Base-by-base conservation (phyloP, 2,888 invertebrate species). In the Ophion ellenae region DNA sequence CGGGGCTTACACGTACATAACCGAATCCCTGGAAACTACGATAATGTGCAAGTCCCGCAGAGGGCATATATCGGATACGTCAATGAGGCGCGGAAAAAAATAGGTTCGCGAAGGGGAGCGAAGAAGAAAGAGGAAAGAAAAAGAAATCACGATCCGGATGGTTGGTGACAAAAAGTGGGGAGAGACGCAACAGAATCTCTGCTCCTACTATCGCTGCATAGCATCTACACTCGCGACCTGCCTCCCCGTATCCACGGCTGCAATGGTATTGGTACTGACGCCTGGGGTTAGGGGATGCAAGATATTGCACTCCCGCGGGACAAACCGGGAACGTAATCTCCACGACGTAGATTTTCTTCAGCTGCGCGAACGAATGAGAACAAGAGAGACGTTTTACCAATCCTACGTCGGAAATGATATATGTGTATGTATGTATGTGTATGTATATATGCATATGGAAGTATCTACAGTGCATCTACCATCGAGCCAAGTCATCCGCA, bases 301-400 rank as follows among this genome's bases (percentile, higher is more conserved):
- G 94, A 94, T 93, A 94, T 93, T 94, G 93, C 93, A 93, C 91
- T 93, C 94, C 94, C 93, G 91, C 93, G 94, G 93, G 94, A 93
- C 92, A 92, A 91, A 91, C 92, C 89, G 91, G 90, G 89, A 83
- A 91, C 93, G 93, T 93, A 94, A 94, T 94, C 94, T 94, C 94
- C 90, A 92, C 93, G 93, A 93, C 93, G 93, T 74, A 75, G 83
- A 83, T 83, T 86, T 86, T 86, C 86, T 86, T 86, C 69, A 63
- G 77, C 82, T 73, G 71, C 66, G 59, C 61, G 81, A 69, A 75
- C 59, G 75, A 81, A 67, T 67, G 81, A 74, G 74, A 74, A 75
- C 61, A 71, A 47, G 78, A 61, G 74, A 80, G 83, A 91, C 91
- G 93, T 93, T 93, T 94, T 93, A 93, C 92, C n/a, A 93, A 93